Conservation (phyloP, 2,888 invertebrate genomes). For the Stenodera caucasica region DNA sequence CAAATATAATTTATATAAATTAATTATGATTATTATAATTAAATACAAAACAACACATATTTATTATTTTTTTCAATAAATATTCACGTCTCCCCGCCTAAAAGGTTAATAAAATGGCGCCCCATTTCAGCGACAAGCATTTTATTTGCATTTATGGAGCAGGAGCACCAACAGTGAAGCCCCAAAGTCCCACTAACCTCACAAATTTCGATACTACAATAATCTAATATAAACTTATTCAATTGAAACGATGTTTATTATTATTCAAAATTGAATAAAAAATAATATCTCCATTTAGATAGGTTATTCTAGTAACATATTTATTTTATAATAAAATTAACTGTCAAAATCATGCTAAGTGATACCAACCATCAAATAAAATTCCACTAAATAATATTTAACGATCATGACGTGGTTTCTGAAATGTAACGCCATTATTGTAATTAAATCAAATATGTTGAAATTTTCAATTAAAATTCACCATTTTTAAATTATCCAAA, state of each 20-base stretch:
- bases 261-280: neutral
- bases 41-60: constrained; percentile 32
- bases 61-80: constrained; percentile 29
- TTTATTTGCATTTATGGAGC: constrained; percentile 27
- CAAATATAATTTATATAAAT: constrained; percentile 1
- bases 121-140: constrained; percentile 31
- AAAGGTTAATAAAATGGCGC: constrained; percentile 57
- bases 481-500: no score
- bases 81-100: constrained; percentile 51
- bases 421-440: neutral
- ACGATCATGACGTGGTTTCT: neutral
- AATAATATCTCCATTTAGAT: neutral
- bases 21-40: constrained; percentile 14
- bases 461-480: neutral
- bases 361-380: neutral
- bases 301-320: neutral
- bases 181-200: constrained; percentile 12
- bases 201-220: neutral
- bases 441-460: neutral
- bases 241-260: neutral
- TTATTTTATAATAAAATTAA: neutral
- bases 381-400: neutral
- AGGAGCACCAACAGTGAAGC: constrained; percentile 20
- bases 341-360: neutral
- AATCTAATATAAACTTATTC: neutral